A percentile compares a stretch with the other conserved stretches of the same genome.
Evolutionary conservation across 1,140 invertebrate genomes (phyloP).

Genomic region (Bombus ignitus): DNA sequence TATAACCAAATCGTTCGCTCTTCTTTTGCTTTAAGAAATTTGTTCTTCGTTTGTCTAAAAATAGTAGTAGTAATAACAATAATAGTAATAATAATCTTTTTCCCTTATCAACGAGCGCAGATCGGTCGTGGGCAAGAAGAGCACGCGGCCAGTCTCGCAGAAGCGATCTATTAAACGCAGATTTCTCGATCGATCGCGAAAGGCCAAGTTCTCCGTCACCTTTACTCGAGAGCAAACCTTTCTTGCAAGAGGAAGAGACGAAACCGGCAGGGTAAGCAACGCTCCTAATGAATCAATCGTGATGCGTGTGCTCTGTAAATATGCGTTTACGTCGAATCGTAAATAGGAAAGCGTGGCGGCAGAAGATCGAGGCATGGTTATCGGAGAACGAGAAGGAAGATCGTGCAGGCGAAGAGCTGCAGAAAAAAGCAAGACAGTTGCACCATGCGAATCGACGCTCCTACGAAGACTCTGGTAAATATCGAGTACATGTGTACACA

Average conservation of each 20-base stretch:
- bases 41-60: background rate
- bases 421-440: constrained; percentile 85
- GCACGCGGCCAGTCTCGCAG: constrained; percentile 88
- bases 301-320: background rate
- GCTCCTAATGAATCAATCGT: background rate
- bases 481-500: background rate
- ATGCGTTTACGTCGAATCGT: background rate
- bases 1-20: constrained; percentile 64
- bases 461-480: constrained; percentile 90
- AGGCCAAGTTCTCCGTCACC: constrained; percentile 89
- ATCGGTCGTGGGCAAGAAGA: constrained; percentile 93
- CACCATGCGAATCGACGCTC: constrained; percentile 87
- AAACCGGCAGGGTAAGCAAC: constrained; percentile 79
- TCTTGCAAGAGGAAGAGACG: constrained; percentile 80
- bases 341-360: constrained; percentile 86
- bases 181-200: constrained; percentile 88
- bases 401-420: constrained; percentile 86
- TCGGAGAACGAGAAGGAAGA: constrained; percentile 94
- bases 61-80: too few relatives aligned
- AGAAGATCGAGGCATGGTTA: constrained; percentile 95
- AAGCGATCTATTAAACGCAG: constrained; percentile 87
- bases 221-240: constrained; percentile 82
- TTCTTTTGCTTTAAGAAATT: background rate
- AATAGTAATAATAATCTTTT: too few relatives aligned
- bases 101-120: constrained; percentile 80